phyloP scores from a whole-genome alignment of 2,797 vertebrate genomes.

The Meda fulgida region DNA sequence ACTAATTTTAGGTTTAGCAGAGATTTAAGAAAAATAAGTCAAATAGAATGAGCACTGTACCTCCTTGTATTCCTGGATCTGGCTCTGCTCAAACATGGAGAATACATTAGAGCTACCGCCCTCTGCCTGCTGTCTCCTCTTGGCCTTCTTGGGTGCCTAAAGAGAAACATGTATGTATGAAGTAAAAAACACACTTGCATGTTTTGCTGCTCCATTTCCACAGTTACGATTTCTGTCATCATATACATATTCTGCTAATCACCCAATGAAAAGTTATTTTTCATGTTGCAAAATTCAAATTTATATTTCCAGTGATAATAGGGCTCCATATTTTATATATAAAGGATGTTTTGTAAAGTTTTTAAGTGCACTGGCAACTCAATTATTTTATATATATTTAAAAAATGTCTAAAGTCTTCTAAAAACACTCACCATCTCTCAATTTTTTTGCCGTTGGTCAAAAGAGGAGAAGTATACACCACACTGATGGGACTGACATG shows the following conservation, averaged over 20 bases:
- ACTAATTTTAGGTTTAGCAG: not conserved
- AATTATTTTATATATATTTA: too few species aligned
- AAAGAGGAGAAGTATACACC: constrained; percentile 80
- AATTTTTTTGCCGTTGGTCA: constrained; percentile 73
- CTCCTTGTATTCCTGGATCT: constrained; percentile 98
- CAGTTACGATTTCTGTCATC: not conserved
- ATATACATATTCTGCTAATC: not conserved
- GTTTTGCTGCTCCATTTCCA: not conserved
- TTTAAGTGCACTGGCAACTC: not conserved
- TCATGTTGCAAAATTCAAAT: not conserved
- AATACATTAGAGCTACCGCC: constrained; percentile 92
- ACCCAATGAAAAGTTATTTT: not conserved
- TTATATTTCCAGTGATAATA: not conserved
- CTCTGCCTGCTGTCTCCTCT: constrained; percentile 89
- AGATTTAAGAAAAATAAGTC: not conserved
- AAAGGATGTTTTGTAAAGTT: constrained; percentile 21
- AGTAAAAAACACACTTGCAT: not conserved
- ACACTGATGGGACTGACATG: constrained; percentile 83
- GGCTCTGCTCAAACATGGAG: constrained; percentile 97
- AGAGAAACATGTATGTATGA: constrained; percentile 8
- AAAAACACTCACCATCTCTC: constrained; percentile 81
- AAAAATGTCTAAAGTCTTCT: not conserved
- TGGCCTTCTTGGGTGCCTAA: constrained; percentile 95
- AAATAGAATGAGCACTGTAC: constrained; percentile 67
- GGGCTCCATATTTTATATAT: not conserved